These are phyloP conservation scores for Cyanistes caeruleus DNA, from an alignment of 2,113 vertebrate genomes.

Conservation along the genomic window DNA sequence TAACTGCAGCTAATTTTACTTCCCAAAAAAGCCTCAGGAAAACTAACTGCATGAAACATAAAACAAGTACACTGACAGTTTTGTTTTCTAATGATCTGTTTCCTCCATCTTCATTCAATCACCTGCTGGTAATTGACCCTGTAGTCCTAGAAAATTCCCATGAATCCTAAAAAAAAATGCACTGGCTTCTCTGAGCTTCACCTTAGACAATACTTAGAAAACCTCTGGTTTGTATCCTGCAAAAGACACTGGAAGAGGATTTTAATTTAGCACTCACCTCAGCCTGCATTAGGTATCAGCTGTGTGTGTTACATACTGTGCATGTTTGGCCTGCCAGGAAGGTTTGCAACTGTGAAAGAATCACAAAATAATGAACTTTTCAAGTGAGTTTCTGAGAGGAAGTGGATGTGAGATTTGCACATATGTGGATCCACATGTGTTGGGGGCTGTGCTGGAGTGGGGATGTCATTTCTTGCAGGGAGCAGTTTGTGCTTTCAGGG, in stretches of 20 bases:
- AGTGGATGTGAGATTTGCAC: neutral
- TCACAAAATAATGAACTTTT: neutral
- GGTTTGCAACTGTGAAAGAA: neutral
- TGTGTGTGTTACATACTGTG: neutral
- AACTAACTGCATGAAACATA: neutral
- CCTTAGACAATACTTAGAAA: neutral
- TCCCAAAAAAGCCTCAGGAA: neutral
- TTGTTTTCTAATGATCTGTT: neutral
- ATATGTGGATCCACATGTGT: neutral
- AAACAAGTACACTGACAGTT: neutral
- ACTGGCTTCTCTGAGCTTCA: neutral
- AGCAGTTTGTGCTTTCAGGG: neutral
- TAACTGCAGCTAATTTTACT: slow-evolving; percentile 5
- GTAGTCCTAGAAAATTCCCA: neutral
- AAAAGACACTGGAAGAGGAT: neutral
- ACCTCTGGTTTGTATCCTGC: neutral
- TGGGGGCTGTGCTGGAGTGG: neutral
- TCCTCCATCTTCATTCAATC: neutral
- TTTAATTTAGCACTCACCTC: neutral
- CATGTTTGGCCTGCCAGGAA: neutral
- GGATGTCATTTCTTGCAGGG: neutral
- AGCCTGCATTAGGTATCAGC: neutral
- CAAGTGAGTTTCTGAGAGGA: neutral
- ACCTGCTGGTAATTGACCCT: neutral
- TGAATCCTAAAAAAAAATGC: neutral